phyloP scores from a whole-genome alignment of 92 coral and sea anemone genomes.

The Epizoanthus scotinus region DNA sequence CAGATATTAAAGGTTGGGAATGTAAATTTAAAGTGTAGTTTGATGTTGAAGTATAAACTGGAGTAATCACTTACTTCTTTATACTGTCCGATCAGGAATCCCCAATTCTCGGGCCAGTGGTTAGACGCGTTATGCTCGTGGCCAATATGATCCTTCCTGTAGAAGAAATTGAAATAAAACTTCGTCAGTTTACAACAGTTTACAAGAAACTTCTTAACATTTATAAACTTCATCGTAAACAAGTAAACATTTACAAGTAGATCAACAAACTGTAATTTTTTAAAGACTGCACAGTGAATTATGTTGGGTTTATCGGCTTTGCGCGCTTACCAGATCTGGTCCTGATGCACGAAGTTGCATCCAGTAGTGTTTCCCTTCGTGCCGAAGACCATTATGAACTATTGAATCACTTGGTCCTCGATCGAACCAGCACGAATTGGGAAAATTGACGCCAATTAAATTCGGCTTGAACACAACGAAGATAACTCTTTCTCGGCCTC shows the following conservation, averaged over 20 bases:
- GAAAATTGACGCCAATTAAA: constrained; percentile 20
- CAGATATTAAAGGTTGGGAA: no score
- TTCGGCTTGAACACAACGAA: constrained; percentile 3
- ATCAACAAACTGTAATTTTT: constrained; percentile 4
- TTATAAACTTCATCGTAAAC: neutral
- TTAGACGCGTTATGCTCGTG: constrained; percentile 89
- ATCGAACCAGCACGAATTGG: constrained; percentile 15
- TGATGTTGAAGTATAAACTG: neutral
- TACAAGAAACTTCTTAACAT: constrained; percentile 1
- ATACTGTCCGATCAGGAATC: constrained; percentile 91
- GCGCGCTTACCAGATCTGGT: constrained; percentile 95
- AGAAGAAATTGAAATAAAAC: neutral
- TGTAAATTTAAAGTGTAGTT: neutral
- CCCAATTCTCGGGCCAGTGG: constrained; percentile 97
- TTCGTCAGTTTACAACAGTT: neutral
- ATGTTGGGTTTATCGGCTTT: neutral
- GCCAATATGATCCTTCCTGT: constrained; percentile 96
- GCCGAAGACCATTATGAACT: constrained; percentile 84
- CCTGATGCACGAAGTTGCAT: constrained; percentile 90
- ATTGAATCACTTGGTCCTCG: neutral
- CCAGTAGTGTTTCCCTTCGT: constrained; percentile 68
- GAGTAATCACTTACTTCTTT: constrained; percentile 58
- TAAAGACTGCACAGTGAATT: neutral
- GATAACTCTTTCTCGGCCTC: constrained; percentile 11
- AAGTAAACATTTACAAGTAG: constrained; percentile 3